Percentiles rank a stretch among this genome's conserved stretches.
Conservation (phyloP, 2,888 invertebrate species). For the Lycaena phlaeas region DNA sequence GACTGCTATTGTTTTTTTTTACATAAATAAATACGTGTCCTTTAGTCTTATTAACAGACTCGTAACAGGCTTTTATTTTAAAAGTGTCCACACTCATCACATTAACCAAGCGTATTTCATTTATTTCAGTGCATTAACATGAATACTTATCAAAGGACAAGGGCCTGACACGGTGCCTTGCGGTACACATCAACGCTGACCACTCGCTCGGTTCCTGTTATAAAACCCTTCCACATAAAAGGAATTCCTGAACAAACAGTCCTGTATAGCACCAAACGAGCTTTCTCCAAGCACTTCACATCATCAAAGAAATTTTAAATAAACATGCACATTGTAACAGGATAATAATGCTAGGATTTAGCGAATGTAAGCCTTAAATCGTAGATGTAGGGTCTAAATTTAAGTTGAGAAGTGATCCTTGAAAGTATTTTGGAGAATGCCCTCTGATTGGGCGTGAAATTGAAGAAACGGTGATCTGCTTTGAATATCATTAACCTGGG, state of each 20-base stretch:
- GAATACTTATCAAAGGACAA: too few species aligned
- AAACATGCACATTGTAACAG: slow-evolving; percentile 7
- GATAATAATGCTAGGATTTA: too few species aligned
- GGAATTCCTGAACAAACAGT: slow-evolving; percentile 14
- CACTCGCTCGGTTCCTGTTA: too few species aligned
- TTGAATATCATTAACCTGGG: background rate
- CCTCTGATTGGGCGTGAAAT: background rate
- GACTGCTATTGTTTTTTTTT: too few species aligned
- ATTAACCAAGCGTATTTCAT: too few species aligned
- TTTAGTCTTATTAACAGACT: too few species aligned
- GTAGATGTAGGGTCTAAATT: background rate
- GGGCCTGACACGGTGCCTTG: background rate
- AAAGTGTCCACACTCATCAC: too few species aligned
- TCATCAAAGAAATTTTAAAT: slow-evolving; percentile 5
- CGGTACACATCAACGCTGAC: too few species aligned
- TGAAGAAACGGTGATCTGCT: too few species aligned
- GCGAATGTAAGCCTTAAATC: background rate
- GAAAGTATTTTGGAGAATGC: background rate
- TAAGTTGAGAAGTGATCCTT: background rate
- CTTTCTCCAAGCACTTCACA: slow-evolving; percentile 17
- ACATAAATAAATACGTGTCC: too few species aligned
- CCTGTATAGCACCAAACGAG: slow-evolving; percentile 19
- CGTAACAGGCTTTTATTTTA: too few species aligned
- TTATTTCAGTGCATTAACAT: too few species aligned
- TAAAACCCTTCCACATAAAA: slow-evolving; percentile 14